A percentile compares a stretch with the other conserved stretches of the same genome.
These are phyloP conservation scores for Sapajus apella DNA, from an alignment of 2,113 vertebrate species.

Conservation along the genomic window DNA sequence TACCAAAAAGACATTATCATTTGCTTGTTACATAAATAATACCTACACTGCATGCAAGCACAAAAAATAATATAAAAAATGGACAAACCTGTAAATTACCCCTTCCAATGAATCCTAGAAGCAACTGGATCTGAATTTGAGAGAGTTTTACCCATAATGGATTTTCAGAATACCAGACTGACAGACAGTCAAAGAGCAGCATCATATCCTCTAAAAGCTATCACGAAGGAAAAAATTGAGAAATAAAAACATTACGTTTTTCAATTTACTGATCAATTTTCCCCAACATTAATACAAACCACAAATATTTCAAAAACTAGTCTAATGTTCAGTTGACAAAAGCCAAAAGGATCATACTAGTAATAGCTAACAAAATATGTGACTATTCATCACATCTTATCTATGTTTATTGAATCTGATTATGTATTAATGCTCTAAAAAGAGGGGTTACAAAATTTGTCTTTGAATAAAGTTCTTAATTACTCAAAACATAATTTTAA, in stretches of 20 bases:
- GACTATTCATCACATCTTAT: background rate
- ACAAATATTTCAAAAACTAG: slow-evolving; percentile 38
- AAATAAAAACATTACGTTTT: slow-evolving; percentile 50
- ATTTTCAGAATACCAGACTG: slow-evolving; percentile 93
- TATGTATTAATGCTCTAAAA: slow-evolving; percentile 40
- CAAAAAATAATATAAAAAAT: background rate
- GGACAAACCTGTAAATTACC: slow-evolving; percentile 92
- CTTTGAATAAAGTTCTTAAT: slow-evolving; percentile 1
- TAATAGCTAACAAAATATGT: slow-evolving; percentile 49
- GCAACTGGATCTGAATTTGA: slow-evolving; percentile 93
- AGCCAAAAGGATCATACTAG: slow-evolving; percentile 7
- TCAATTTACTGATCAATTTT: slow-evolving; percentile 8
- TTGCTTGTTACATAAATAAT: slow-evolving; percentile 5
- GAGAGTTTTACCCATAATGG: slow-evolving; percentile 90
- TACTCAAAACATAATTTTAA: slow-evolving; percentile 17
- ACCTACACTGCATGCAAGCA: background rate
- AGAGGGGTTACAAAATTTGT: background rate
- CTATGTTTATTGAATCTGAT: background rate
- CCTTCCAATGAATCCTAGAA: slow-evolving; percentile 96
- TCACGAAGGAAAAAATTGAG: slow-evolving; percentile 53
- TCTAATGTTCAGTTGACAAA: slow-evolving; percentile 15
- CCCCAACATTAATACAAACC: slow-evolving; percentile 15
- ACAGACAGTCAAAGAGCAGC: slow-evolving; percentile 94
- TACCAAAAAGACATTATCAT: slow-evolving; percentile 15
- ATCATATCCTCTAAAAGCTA: slow-evolving; percentile 93